Evolutionary conservation across 2,888 invertebrate genomes (phyloP).

Genomic region (Cordylochernes scorpioides): DNA sequence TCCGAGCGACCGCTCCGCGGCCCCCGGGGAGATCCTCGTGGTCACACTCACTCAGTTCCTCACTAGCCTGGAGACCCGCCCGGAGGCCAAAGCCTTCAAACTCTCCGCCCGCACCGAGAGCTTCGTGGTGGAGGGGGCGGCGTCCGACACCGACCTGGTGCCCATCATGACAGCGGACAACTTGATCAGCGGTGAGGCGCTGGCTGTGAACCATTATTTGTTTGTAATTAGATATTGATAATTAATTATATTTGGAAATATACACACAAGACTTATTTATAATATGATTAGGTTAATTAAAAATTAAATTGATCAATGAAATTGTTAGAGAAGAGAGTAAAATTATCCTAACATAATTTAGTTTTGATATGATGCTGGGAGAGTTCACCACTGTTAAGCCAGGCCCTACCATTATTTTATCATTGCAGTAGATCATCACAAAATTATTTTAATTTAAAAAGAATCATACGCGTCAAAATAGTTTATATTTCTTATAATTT

Average conservation of each 20-base stretch:
- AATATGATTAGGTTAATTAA: no score
- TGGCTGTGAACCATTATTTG: background rate
- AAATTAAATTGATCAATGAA: no score
- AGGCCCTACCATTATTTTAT: no score
- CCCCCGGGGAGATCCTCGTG: conserved; percentile 40
- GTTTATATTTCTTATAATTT: no score
- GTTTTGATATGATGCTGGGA: no score
- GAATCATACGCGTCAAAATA: no score
- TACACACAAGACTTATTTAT: no score
- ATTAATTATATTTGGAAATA: background rate
- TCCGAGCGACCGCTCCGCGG: background rate
- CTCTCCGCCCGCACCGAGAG: conserved; percentile 42
- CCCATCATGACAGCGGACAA: conserved; percentile 38
- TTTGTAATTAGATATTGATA: background rate
- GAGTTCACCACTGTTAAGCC: no score
- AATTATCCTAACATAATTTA: no score
- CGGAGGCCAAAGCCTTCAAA: conserved; percentile 38
- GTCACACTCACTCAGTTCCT: conserved; percentile 42
- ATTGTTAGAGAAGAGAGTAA: no score
- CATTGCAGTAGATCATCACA: no score
- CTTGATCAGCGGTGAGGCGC: conserved; percentile 22
- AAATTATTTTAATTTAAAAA: no score
- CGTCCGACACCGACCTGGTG: conserved; percentile 40
- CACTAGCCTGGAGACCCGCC: conserved; percentile 37
- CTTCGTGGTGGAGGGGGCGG: conserved; percentile 43